Conservation (phyloP, 2,113 vertebrate genomes). For the Dryoscopus gambensis region DNA sequence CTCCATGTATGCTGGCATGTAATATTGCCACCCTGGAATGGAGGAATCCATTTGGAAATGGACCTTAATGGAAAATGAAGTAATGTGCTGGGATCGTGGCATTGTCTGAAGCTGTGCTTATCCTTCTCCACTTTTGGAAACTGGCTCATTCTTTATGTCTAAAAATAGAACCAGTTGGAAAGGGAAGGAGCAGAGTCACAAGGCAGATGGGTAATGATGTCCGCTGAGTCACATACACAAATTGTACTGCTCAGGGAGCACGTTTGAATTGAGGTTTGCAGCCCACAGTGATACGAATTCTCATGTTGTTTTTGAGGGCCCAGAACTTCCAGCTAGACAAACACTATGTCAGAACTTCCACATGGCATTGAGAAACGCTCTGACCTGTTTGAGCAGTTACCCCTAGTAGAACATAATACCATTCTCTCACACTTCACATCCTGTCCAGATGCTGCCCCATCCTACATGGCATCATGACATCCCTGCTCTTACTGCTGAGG, state of each 20-base stretch:
- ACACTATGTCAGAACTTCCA: background rate
- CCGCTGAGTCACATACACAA: background rate
- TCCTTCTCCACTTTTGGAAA: slow-evolving; percentile 38
- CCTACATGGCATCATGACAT: background rate
- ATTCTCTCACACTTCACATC: background rate
- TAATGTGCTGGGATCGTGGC: background rate
- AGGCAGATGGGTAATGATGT: background rate
- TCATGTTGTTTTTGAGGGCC: background rate
- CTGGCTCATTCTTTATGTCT: slow-evolving; percentile 23
- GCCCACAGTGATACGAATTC: background rate
- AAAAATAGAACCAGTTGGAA: slow-evolving; percentile 42
- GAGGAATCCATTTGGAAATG: background rate
- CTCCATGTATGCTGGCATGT: background rate
- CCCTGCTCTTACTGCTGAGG: background rate
- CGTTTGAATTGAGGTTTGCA: background rate
- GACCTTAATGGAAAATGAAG: slow-evolving; percentile 9
- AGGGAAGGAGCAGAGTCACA: background rate
- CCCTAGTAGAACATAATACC: background rate
- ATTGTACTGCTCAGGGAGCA: background rate
- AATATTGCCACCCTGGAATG: background rate
- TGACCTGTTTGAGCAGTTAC: background rate
- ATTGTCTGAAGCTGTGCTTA: slow-evolving; percentile 36
- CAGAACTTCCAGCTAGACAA: background rate
- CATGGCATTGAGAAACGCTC: accelerated
- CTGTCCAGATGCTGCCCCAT: background rate